Percentiles rank a stretch among this genome's conserved stretches.
phyloP scores from a whole-genome alignment of 2,888 invertebrate genomes.

The Unio delphinus region DNA sequence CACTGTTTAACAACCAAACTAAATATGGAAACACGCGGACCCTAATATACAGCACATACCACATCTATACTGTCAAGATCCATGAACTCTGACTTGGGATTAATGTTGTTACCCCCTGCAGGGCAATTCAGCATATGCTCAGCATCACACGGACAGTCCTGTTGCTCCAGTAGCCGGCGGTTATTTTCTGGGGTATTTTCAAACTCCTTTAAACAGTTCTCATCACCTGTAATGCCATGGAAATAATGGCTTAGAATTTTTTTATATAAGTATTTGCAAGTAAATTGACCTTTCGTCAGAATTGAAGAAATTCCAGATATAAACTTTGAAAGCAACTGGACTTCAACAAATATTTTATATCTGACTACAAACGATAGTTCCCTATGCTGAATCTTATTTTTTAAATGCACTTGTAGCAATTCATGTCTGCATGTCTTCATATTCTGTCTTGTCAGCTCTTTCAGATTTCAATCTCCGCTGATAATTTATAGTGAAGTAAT shows the following conservation, averaged over 20 bases:
- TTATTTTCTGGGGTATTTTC: slow-evolving; percentile 97
- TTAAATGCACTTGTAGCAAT: too few species aligned
- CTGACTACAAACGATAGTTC: too few species aligned
- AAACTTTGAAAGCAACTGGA: too few species aligned
- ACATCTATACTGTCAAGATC: slow-evolving; percentile 28
- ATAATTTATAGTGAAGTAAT: too few species aligned
- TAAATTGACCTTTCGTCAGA: neutral
- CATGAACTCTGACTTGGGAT: slow-evolving; percentile 44
- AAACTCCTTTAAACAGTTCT: slow-evolving; percentile 92
- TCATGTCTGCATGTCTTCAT: too few species aligned
- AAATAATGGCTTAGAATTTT: neutral
- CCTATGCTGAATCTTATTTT: too few species aligned
- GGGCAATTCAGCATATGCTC: slow-evolving; percentile 95
- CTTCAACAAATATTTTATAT: too few species aligned
- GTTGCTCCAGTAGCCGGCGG: slow-evolving; percentile 89
- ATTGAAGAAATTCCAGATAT: neutral
- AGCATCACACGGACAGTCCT: slow-evolving; percentile 92
- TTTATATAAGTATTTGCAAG: neutral
- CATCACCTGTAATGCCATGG: slow-evolving; percentile 76
- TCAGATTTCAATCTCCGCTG: too few species aligned
- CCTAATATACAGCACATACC: slow-evolving; percentile 12
- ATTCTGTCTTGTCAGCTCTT: too few species aligned
- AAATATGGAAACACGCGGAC: neutral
- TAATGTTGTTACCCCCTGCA: slow-evolving; percentile 70
- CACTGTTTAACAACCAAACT: too few species aligned